Evolutionary conservation across 2,113 vertebrate genomes (phyloP).

Genomic region (Eidolon helvum): DNA sequence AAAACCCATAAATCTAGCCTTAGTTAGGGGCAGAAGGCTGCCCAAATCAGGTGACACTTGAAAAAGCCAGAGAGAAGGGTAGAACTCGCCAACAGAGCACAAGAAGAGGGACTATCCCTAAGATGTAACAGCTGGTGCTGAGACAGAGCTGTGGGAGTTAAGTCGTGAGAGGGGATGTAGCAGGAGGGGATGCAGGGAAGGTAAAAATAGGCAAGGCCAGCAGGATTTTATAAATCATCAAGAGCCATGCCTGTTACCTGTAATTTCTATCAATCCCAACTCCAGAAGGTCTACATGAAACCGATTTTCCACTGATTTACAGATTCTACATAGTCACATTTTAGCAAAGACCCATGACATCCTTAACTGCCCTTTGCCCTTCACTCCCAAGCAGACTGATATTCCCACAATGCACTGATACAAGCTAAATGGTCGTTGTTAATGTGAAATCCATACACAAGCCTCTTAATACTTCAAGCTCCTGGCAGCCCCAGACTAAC

Average conservation of each 20-base stretch:
- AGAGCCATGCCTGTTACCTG: not conserved
- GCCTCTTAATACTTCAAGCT: not conserved
- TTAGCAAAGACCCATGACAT: not conserved
- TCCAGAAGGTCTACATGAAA: not conserved
- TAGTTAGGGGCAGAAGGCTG: not conserved
- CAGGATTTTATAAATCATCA: not conserved
- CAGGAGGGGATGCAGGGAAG: not conserved
- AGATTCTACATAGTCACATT: not conserved
- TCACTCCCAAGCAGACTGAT: not conserved
- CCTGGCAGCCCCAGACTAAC: not conserved
- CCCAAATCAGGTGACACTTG: not conserved
- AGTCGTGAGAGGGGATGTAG: not conserved
- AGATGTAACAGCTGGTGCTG: not conserved
- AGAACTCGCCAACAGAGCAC: not conserved
- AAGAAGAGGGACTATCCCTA: not conserved
- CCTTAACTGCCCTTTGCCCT: not conserved
- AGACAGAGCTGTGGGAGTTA: not conserved
- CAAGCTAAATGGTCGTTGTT: not conserved
- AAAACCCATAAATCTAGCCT: not conserved
- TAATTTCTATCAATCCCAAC: not conserved
- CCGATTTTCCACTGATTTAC: not conserved
- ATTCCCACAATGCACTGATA: not conserved
- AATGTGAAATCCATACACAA: fast-evolving
- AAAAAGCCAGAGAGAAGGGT: not conserved
- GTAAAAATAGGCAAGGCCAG: not conserved